Conservation (phyloP, 2,113 vertebrate genomes). For the Prunella himalayana region DNA sequence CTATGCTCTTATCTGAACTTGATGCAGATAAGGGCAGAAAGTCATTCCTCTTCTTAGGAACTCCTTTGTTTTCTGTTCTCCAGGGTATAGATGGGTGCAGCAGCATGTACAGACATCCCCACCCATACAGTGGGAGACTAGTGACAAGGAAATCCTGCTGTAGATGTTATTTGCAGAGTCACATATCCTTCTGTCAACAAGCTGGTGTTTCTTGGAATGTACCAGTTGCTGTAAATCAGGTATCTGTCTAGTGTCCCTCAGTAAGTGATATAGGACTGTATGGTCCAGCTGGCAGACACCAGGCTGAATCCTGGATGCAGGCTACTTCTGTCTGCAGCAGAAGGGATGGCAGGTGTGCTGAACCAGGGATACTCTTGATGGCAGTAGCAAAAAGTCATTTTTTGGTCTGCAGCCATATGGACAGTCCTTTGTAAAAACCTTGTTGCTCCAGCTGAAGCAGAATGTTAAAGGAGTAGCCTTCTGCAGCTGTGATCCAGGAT, state of each 20-base stretch:
- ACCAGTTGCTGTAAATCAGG: background rate
- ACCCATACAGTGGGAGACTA: background rate
- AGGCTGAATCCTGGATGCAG: background rate
- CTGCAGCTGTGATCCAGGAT: background rate
- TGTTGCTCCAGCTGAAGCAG: background rate
- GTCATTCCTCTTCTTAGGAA: background rate
- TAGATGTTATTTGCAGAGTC: background rate
- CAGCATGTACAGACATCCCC: background rate
- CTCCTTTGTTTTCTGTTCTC: background rate
- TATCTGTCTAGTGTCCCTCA: background rate
- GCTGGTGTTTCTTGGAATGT: background rate
- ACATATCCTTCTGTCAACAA: background rate
- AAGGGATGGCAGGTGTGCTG: background rate
- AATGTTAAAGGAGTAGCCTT: background rate
- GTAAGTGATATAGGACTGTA: background rate
- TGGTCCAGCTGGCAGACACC: background rate
- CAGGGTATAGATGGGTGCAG: background rate
- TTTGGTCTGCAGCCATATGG: background rate
- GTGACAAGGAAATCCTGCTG: background rate
- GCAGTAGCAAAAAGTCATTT: background rate
- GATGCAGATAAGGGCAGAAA: background rate
- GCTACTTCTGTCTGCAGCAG: background rate
- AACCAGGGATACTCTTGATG: background rate
- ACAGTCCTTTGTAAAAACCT: background rate
- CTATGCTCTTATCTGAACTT: background rate